phyloP scores from a whole-genome alignment of 2,797 vertebrate species.

The Oceanodroma leucorhoa region DNA sequence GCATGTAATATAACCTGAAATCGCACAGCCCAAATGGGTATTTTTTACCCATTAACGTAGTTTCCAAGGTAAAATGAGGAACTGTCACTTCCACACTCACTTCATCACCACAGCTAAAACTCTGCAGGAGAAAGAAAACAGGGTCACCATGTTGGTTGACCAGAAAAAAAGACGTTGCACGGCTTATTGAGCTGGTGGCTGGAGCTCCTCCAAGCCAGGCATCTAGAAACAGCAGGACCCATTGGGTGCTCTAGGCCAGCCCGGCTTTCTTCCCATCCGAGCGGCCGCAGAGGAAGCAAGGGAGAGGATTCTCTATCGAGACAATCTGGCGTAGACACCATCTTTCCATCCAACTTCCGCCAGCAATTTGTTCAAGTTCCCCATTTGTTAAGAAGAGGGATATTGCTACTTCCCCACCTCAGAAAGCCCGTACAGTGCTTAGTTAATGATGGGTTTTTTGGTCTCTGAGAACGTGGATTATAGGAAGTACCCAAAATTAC shows the following conservation, averaged over 20 bases:
- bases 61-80: not conserved
- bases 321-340: not conserved
- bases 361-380: not conserved
- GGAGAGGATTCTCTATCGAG: not conserved
- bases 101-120: not conserved
- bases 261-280: not conserved
- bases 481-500: not conserved
- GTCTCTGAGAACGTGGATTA: not conserved
- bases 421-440: not conserved
- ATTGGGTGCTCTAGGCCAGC: not conserved
- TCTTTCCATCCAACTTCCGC: not conserved
- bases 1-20: rapidly evolving
- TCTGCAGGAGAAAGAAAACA: not conserved
- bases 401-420: conserved; percentile 18
- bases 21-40: rapidly evolving
- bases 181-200: not conserved
- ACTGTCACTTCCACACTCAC: not conserved
- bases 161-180: rapidly evolving
- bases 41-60: rapidly evolving
- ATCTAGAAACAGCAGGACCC: not conserved
- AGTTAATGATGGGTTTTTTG: not conserved
- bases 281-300: not conserved
- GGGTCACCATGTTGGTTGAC: rapidly evolving
- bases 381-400: not conserved
- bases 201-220: not conserved